phyloP scores from a whole-genome alignment of 2,888 invertebrate species.

The Ormyrus labotus region DNA sequence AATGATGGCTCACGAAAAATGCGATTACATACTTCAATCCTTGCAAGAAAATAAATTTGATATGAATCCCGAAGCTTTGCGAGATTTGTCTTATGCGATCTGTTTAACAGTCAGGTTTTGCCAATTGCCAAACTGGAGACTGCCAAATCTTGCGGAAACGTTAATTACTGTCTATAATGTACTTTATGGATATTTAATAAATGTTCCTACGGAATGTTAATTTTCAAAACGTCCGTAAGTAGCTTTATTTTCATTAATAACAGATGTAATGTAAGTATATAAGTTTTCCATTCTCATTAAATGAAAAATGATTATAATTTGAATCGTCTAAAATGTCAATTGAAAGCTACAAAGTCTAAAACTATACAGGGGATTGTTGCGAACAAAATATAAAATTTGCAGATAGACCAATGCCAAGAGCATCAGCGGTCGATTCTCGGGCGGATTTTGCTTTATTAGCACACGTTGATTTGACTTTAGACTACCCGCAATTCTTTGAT shows the following conservation, averaged over 20 bases:
- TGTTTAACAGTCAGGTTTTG: constrained; percentile 21
- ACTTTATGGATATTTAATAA: constrained; percentile 42
- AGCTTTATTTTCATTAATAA: too few species aligned
- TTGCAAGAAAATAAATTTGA: constrained; percentile 12
- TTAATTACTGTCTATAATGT: constrained; percentile 25
- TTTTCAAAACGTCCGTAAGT: too few species aligned
- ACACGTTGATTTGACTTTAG: constrained; percentile 14
- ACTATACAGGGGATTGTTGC: too few species aligned
- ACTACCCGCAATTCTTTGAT: constrained; percentile 21
- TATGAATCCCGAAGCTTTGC: constrained; percentile 4
- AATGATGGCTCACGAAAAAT: constrained; percentile 1
- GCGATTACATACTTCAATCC: constrained; percentile 21
- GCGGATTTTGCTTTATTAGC: constrained; percentile 1
- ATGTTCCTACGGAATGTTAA: constrained; percentile 36
- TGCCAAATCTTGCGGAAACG: constrained; percentile 21
- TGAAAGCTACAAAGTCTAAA: too few species aligned
- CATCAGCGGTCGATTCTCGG: constrained; percentile 33
- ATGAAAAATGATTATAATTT: too few species aligned
- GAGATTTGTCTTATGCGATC: constrained; percentile 43
- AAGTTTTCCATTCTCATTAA: too few species aligned
- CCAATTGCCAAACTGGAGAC: constrained; percentile 43
- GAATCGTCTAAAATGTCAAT: too few species aligned
- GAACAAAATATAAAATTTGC: too few species aligned
- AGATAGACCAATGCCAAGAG: background rate
- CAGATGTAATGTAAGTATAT: too few species aligned